phyloP scores from a whole-genome alignment of 2,888 invertebrate genomes.

The Melinaea marsaeus region DNA sequence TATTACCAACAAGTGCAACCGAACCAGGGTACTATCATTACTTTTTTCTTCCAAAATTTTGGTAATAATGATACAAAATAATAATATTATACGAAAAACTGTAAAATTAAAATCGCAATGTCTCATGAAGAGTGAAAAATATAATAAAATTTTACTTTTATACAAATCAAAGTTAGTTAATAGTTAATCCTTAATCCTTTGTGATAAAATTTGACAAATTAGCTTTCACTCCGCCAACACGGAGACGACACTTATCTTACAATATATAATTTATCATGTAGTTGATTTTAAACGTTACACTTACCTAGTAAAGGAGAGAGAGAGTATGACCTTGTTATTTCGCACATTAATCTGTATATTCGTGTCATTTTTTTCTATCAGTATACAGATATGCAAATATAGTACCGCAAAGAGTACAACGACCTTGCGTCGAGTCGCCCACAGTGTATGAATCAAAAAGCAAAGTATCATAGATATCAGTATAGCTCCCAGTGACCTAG shows the following conservation, averaged over 20 bases:
- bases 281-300: conserved; percentile 73
- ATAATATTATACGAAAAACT: too few species aligned
- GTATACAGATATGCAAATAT: conserved; percentile 67
- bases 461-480: conserved; percentile 47
- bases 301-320: conserved; percentile 75
- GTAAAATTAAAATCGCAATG: too few species aligned
- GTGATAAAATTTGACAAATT: conserved; percentile 33
- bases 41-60: too few species aligned
- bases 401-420: conserved; percentile 74
- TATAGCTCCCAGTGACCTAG: conserved; percentile 71
- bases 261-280: conserved; percentile 74
- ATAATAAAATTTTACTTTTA: neutral
- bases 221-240: conserved; percentile 71
- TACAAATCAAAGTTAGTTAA: neutral
- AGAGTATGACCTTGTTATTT: conserved; percentile 75
- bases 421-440: conserved; percentile 69
- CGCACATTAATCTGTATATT: conserved; percentile 58
- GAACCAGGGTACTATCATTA: too few species aligned
- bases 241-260: conserved; percentile 71
- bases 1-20: too few species aligned
- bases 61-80: too few species aligned
- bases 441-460: conserved; percentile 63
- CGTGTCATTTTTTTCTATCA: conserved; percentile 73
- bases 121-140: neutral
- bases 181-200: conserved; percentile 52